Percentiles rank a stretch among this genome's conserved stretches.
Conservation (phyloP, 1,140 invertebrate genomes). For the Caenorhabditis latens region DNA sequence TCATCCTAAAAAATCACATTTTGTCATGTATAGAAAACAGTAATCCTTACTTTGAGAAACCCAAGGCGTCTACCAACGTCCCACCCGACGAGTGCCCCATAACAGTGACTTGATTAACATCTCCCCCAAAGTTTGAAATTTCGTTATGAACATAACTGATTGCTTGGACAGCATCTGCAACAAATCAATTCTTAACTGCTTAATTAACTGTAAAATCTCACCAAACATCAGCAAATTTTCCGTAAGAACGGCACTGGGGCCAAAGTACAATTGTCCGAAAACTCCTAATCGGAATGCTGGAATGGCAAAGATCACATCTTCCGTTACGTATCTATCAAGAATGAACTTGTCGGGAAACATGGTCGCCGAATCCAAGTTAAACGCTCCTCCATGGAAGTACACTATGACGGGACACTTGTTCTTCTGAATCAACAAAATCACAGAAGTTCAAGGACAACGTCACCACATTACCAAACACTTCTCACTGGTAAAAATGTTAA, state of each 20-base stretch:
- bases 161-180: slow-evolving; percentile 24
- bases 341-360: slow-evolving; percentile 19
- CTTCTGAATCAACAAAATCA: not conserved
- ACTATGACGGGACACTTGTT: slow-evolving; percentile 17
- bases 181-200: not conserved
- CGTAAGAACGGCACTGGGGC: not conserved
- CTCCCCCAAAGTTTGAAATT: slow-evolving; percentile 32
- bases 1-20: not conserved
- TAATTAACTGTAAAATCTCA: not conserved
- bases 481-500: slow-evolving; percentile 34
- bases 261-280: slow-evolving; percentile 42
- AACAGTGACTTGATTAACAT: not conserved
- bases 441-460: not conserved
- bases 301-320: slow-evolving; percentile 18
- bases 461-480: slow-evolving; percentile 5
- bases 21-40: not conserved
- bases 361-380: not conserved
- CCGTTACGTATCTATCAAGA: slow-evolving; percentile 22
- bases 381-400: slow-evolving; percentile 21
- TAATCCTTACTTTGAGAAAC: not conserved
- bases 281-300: slow-evolving; percentile 23
- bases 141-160: not conserved
- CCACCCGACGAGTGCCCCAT: slow-evolving; percentile 26
- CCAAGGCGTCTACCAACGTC: not conserved
- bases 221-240: slow-evolving; percentile 38